Evolutionary conservation across 2,797 vertebrate genomes (phyloP).

Genomic region (Dryobates pubescens): DNA sequence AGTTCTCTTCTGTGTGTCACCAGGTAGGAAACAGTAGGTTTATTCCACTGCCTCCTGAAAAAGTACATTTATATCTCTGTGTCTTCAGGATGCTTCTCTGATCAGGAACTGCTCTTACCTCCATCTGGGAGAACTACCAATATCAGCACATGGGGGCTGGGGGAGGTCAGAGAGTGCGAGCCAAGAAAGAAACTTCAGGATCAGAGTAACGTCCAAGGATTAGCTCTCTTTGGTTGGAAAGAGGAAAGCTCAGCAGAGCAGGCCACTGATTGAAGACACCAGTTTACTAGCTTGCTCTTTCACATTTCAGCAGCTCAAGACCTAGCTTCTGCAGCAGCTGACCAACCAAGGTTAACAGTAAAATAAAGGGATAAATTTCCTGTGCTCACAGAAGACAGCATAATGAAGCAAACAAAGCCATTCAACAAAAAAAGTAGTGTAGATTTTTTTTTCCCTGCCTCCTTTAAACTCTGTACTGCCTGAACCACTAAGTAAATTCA

Average conservation of each 20-base stretch:
- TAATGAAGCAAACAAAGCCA: slow-evolving; percentile 13
- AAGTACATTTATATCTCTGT: neutral
- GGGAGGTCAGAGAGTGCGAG: fast-evolving
- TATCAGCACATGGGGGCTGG: neutral
- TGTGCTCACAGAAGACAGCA: neutral
- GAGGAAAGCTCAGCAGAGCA: neutral
- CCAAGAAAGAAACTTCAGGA: neutral
- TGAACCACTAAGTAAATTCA: slow-evolving; percentile 40
- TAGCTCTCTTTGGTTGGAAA: neutral
- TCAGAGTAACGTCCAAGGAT: neutral
- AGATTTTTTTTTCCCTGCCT: neutral
- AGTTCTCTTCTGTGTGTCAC: neutral
- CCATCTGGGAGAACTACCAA: neutral
- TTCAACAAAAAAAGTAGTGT: neutral
- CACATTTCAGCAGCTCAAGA: neutral
- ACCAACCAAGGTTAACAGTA: neutral
- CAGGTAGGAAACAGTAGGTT: neutral
- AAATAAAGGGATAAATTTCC: neutral
- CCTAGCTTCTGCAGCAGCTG: neutral
- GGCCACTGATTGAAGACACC: neutral
- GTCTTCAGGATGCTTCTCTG: neutral
- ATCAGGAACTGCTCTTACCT: neutral
- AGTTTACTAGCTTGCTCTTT: neutral
- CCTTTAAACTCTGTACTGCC: slow-evolving; percentile 7
- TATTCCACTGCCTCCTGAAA: neutral